A percentile compares a stretch with the other conserved stretches of the same genome.
These are phyloP conservation scores for Drosophila mimetica DNA, from an alignment of 2,888 invertebrate genomes.

Conservation along the genomic window DNA sequence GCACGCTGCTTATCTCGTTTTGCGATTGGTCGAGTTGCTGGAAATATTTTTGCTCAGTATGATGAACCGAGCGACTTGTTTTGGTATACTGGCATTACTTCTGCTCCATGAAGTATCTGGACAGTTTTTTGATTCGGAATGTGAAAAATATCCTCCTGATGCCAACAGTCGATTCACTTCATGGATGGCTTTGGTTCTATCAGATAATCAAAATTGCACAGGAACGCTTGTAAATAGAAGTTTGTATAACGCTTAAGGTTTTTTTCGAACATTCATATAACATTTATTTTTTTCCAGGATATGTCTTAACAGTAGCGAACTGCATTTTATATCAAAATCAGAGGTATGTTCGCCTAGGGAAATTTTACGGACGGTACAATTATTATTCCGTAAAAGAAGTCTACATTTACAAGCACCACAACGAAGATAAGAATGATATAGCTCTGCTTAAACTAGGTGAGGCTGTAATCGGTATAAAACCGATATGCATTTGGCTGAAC, in stretches of 20 bases:
- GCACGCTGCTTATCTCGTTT: too few relatives aligned
- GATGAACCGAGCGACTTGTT: too few relatives aligned
- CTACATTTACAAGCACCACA: neutral
- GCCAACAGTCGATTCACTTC: neutral
- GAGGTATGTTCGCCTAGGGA: neutral
- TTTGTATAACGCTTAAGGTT: neutral
- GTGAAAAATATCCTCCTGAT: neutral
- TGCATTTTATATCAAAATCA: neutral
- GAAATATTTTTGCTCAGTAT: too few relatives aligned
- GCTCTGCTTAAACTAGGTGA: neutral
- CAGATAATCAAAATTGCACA: neutral
- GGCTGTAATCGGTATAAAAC: neutral
- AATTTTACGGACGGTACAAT: too few relatives aligned
- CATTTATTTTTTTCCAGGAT: neutral
- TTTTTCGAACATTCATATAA: neutral
- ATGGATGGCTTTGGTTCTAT: neutral
- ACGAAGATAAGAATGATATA: neutral
- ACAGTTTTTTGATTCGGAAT: neutral
- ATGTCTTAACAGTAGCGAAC: neutral
- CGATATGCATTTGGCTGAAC: neutral
- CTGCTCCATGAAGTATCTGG: neutral
- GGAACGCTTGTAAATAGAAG: slow-evolving; percentile 4
- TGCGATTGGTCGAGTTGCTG: too few relatives aligned
- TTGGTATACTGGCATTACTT: neutral
- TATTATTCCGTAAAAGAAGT: neutral